These are phyloP conservation scores for Periplaneta americana DNA, from an alignment of 1,140 invertebrate genomes.

Conservation along the genomic window DNA sequence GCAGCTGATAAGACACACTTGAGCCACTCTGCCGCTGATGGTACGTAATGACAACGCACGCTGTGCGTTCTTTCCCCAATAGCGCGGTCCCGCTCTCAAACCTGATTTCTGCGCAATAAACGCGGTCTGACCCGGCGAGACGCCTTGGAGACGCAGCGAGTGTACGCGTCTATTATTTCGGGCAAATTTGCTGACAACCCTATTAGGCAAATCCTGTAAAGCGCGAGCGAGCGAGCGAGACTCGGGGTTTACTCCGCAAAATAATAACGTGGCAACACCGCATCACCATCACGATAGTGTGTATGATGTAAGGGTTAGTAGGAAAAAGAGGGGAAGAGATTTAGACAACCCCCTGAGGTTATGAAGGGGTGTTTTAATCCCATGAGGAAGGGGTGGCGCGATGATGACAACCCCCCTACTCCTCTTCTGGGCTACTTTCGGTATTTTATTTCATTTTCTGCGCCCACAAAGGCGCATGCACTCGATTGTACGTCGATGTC, in stretches of 20 bases:
- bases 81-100: no score
- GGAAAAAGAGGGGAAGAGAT: background rate
- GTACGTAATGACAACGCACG: no score
- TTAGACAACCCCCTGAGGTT: background rate
- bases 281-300: background rate
- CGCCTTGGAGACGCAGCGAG: no score
- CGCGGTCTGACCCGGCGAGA: no score
- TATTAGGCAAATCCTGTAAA: constrained; percentile 17
- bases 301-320: background rate
- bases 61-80: no score
- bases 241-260: background rate
- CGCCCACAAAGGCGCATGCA: background rate
- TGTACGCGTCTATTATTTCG: constrained; percentile 13
- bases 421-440: background rate
- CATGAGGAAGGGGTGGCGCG: background rate
- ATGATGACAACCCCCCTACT: background rate
- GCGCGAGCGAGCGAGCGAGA: background rate
- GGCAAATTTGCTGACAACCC: constrained; percentile 19
- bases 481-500: background rate
- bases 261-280: constrained; percentile 9
- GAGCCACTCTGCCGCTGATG: no score
- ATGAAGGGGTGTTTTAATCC: constrained; percentile 5
- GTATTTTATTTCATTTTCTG: background rate
- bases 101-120: no score
- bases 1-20: no score